Evolutionary conservation across 1,140 invertebrate species (phyloP).

Genomic region (Neodiprion pinetum): DNA sequence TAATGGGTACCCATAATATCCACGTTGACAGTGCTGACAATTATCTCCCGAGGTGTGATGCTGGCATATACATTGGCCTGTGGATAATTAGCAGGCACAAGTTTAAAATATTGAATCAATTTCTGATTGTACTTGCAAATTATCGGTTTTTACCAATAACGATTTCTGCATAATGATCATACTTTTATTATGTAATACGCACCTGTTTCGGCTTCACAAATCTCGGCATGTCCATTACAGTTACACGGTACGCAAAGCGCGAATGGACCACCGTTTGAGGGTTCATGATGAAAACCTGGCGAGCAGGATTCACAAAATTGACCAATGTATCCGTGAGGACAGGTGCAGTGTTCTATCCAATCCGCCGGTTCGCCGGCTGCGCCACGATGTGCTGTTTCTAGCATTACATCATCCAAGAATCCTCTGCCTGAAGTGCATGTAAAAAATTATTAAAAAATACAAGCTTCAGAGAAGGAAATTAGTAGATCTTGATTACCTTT

Average conservation of each 20-base stretch:
- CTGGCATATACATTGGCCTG: slow-evolving; percentile 94
- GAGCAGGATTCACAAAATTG: slow-evolving; percentile 98
- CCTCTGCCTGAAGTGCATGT: slow-evolving; percentile 71
- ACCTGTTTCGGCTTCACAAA: slow-evolving; percentile 95
- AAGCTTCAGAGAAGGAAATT: slow-evolving; percentile 12
- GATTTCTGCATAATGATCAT: background rate
- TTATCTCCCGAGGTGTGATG: slow-evolving; percentile 96
- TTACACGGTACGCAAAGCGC: slow-evolving; percentile 94
- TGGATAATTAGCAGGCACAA: slow-evolving; percentile 31
- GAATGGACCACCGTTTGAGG: slow-evolving; percentile 86
- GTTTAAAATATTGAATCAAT: slow-evolving; percentile 16
- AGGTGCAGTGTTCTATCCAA: slow-evolving; percentile 95
- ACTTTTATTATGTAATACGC: slow-evolving; percentile 32
- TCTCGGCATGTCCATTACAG: slow-evolving; percentile 94
- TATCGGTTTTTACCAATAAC: background rate
- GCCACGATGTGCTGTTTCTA: slow-evolving; percentile 85
- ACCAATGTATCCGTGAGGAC: slow-evolving; percentile 90
- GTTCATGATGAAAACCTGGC: slow-evolving; percentile 90
- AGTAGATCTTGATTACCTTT: slow-evolving; percentile 58
- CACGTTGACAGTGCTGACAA: slow-evolving; percentile 91
- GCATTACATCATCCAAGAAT: slow-evolving; percentile 85
- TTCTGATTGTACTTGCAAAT: slow-evolving; percentile 8
- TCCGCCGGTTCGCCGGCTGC: slow-evolving; percentile 80
- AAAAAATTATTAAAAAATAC: background rate
- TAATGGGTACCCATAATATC: slow-evolving; percentile 95